Evolutionary conservation across 2,113 vertebrate genomes (phyloP).

Genomic region (Hypocryptadius cinnamomeus): DNA sequence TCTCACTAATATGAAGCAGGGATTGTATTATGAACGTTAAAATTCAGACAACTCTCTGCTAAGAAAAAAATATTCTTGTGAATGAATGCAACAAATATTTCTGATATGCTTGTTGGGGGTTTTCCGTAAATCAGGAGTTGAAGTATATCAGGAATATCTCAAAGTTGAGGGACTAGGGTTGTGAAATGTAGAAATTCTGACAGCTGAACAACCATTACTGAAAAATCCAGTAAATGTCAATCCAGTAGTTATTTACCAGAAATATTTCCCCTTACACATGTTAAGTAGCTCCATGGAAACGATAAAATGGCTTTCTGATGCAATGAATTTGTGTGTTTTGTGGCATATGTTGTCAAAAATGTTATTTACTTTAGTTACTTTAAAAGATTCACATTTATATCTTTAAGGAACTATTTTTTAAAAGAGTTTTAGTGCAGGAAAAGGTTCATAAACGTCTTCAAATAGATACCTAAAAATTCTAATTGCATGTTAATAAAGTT

Average conservation of each 20-base stretch:
- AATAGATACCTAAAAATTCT: background rate
- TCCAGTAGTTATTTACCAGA: background rate
- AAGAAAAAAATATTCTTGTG: background rate
- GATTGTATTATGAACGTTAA: background rate
- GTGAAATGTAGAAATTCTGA: background rate
- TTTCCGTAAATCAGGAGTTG: background rate
- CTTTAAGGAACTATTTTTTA: background rate
- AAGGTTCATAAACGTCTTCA: background rate
- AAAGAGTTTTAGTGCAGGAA: background rate
- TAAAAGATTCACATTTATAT: background rate
- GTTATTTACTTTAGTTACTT: background rate
- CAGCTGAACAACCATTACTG: background rate
- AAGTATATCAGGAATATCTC: background rate
- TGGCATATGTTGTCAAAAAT: background rate
- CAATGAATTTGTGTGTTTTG: background rate
- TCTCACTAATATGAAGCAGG: background rate
- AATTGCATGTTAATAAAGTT: background rate
- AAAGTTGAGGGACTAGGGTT: background rate
- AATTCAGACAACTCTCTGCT: background rate
- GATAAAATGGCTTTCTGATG: background rate
- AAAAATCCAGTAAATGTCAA: background rate
- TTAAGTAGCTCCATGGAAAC: background rate
- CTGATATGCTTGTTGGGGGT: rapidly evolving
- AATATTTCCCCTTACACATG: background rate
- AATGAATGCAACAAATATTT: background rate